These are phyloP conservation scores for Amiota mariae DNA, from an alignment of 2,888 invertebrate genomes.

Conservation along the genomic window DNA sequence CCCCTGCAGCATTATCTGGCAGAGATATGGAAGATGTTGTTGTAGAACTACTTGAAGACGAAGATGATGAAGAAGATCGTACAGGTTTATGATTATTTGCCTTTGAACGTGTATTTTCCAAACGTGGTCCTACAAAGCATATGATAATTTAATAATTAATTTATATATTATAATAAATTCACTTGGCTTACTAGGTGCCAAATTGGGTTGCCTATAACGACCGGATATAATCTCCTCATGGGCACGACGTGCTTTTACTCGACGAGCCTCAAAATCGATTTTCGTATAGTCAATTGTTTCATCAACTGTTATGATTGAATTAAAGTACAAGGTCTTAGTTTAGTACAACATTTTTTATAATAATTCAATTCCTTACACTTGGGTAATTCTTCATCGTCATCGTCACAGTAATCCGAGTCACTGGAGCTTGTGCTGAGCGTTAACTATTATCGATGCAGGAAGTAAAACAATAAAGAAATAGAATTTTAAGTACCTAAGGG, in stretches of 20 bases:
- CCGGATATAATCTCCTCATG: constrained; percentile 74
- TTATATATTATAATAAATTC: too few relatives aligned
- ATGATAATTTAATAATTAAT: too few relatives aligned
- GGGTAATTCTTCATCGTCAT: constrained; percentile 71
- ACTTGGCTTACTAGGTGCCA: constrained; percentile 66
- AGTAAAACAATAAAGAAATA: constrained; percentile 1
- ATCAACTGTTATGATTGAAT: constrained; percentile 56
- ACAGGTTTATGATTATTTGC: constrained; percentile 43
- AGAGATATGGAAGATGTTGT: constrained; percentile 60
- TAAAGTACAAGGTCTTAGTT: too few relatives aligned
- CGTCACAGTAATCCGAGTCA: constrained; percentile 72
- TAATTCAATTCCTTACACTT: constrained; percentile 59
- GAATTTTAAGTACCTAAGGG: neutral
- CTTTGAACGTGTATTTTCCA: constrained; percentile 50
- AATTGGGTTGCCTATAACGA: constrained; percentile 72
- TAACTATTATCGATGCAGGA: constrained; percentile 56
- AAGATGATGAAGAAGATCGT: constrained; percentile 62
- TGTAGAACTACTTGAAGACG: constrained; percentile 61
- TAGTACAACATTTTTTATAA: neutral
- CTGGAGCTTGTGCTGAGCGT: constrained; percentile 72
- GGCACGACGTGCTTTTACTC: constrained; percentile 72
- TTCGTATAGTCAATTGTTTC: constrained; percentile 73
- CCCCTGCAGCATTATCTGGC: constrained; percentile 47
- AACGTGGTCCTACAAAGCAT: constrained; percentile 49
- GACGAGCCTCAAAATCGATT: constrained; percentile 73